These are phyloP conservation scores for Lates calcarifer DNA, from an alignment of 2,113 vertebrate genomes.

Conservation along the genomic window DNA sequence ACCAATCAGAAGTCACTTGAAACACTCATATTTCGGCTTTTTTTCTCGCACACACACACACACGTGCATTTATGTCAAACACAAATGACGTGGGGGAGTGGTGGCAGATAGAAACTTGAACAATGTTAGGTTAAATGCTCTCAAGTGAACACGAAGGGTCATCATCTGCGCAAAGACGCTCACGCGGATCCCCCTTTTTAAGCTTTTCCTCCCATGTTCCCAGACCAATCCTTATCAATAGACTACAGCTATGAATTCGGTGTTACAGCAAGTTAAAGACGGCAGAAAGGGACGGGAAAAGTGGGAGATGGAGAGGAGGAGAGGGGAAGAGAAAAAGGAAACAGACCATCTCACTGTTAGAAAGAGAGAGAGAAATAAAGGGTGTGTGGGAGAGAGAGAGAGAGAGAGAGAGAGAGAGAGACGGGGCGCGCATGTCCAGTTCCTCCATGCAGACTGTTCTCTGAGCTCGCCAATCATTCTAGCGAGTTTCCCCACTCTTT, in stretches of 20 bases:
- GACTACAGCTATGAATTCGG: slow-evolving; percentile 4
- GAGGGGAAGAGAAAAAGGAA: slow-evolving; percentile 11
- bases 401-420: slow-evolving; percentile 56
- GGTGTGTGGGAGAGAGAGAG: slow-evolving; percentile 68
- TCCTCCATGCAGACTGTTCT: slow-evolving; percentile 84
- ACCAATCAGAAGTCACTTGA: neutral
- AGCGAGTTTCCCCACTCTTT: slow-evolving; percentile 81
- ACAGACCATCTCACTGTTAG: slow-evolving; percentile 10
- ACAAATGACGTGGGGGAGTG: neutral
- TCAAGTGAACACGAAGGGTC: neutral
- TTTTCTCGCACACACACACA: neutral
- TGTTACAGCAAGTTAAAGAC: slow-evolving; percentile 56
- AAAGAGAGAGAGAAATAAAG: slow-evolving; percentile 48
- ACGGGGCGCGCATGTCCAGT: slow-evolving; percentile 91
- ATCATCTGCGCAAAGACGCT: slow-evolving; percentile 36
- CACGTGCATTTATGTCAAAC: neutral
- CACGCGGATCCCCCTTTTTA: neutral
- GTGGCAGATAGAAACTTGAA: neutral
- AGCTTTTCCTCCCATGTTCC: neutral
- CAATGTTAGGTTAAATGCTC: slow-evolving; percentile 2
- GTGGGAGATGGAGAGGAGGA: slow-evolving; percentile 20
- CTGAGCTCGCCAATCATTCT: slow-evolving; percentile 83
- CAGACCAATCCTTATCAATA: slow-evolving; percentile 13
- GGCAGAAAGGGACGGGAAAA: slow-evolving; percentile 3
- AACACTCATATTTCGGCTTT: neutral